Percentiles rank a stretch among this genome's conserved stretches.
Conservation (phyloP, 2,797 vertebrate genomes). For the Trematomus bernacchii region DNA sequence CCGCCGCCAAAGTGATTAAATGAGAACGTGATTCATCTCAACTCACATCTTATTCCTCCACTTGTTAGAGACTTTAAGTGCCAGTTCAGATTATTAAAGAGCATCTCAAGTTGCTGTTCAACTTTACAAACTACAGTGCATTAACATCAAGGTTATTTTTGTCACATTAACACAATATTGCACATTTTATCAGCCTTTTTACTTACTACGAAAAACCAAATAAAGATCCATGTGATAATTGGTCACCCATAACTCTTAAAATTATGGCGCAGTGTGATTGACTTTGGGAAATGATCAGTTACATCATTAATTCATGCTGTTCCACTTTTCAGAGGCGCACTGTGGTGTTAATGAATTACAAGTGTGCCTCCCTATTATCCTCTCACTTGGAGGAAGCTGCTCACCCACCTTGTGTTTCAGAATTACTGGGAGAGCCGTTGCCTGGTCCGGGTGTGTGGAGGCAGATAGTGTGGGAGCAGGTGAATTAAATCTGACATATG, state of each 20-base stretch:
- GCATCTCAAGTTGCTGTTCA: not conserved
- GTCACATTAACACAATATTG: not conserved
- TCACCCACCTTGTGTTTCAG: conserved; percentile 40
- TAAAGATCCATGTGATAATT: not conserved
- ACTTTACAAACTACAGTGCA: not conserved
- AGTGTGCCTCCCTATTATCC: conserved; percentile 13
- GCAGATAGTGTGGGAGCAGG: conserved; percentile 50
- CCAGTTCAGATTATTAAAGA: conserved; percentile 16
- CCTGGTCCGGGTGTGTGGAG: conserved; percentile 55
- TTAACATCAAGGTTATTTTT: too few relatives aligned
- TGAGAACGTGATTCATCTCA: conserved; percentile 14
- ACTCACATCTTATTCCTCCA: not conserved
- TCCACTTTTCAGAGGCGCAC: conserved; percentile 1
- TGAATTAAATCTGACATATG: conserved; percentile 59
- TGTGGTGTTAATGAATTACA: conserved; percentile 19
- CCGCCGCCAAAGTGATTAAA: conserved; percentile 22
- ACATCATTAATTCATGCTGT: not conserved
- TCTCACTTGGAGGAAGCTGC: conserved; percentile 37
- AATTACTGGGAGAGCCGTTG: conserved; percentile 46
- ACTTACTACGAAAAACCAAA: too few relatives aligned
- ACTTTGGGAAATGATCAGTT: not conserved
- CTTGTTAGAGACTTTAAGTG: not conserved
- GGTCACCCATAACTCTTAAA: not conserved
- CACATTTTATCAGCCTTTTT: not conserved
- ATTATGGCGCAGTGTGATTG: not conserved